A percentile compares a stretch with the other conserved stretches of the same genome.
phyloP scores from a whole-genome alignment of 1,140 invertebrate species.

The Drosophila insularis region DNA sequence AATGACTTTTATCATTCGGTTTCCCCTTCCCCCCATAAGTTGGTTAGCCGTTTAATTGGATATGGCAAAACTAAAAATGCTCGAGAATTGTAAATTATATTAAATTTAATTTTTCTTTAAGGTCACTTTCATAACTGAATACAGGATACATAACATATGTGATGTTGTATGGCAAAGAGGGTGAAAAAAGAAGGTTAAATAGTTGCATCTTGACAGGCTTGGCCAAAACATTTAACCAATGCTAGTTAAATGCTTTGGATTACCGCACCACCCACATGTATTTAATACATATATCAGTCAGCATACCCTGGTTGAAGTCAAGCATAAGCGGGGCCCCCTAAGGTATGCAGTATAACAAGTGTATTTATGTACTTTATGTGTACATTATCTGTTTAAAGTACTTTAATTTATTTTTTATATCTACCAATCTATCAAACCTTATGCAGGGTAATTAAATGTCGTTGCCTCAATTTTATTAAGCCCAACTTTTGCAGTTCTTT shows the following conservation, averaged over 20 bases:
- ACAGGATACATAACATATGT: too few species aligned
- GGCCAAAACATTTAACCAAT: conserved; percentile 1
- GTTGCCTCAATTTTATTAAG: neutral
- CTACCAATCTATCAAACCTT: too few species aligned
- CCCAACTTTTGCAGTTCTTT: neutral
- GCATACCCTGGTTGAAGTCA: neutral
- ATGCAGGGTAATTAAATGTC: neutral
- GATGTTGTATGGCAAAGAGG: too few species aligned
- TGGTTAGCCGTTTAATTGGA: conserved; percentile 4
- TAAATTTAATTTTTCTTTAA: neutral
- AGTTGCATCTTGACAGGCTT: neutral
- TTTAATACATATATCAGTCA: neutral
- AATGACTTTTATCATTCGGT: neutral
- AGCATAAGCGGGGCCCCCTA: neutral
- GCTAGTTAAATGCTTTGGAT: neutral
- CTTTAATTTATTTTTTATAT: too few species aligned
- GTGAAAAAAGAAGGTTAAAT: too few species aligned
- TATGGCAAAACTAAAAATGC: too few species aligned
- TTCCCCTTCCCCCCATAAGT: neutral
- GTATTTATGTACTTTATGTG: too few species aligned
- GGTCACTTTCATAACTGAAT: neutral
- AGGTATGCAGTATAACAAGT: neutral
- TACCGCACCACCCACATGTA: neutral
- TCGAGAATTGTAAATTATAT: too few species aligned
- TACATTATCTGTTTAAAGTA: too few species aligned